Percentiles rank a stretch among this genome's conserved stretches.
These are phyloP conservation scores for Ectobius pallidus DNA, from an alignment of 2,888 invertebrate genomes.

Conservation along the genomic window DNA sequence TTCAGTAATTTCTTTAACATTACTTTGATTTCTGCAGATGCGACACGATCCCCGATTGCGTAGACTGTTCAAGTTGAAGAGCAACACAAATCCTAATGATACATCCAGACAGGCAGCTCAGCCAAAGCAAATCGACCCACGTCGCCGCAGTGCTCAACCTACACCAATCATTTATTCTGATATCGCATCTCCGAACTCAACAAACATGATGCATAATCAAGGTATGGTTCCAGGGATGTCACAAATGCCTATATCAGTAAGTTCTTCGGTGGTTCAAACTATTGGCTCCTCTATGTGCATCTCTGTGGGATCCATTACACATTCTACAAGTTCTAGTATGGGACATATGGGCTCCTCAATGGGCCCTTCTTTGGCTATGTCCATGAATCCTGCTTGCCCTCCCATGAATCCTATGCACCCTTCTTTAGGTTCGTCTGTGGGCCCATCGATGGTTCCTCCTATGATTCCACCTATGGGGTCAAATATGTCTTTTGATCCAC, in stretches of 20 bases:
- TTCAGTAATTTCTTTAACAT: too few relatives aligned
- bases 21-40: conserved; percentile 50
- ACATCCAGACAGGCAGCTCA: conserved; percentile 51
- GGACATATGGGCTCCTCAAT: not conserved
- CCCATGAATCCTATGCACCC: too few relatives aligned
- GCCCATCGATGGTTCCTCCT: too few relatives aligned
- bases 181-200: not conserved
- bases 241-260: too few relatives aligned
- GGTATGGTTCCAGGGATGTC: not conserved
- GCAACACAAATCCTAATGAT: conserved; percentile 55
- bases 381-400: too few relatives aligned
- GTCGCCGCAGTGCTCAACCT: not conserved
- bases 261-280: too few relatives aligned
- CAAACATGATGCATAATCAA: not conserved
- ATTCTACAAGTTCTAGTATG: too few relatives aligned
- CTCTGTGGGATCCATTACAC: too few relatives aligned
- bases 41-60: conserved; percentile 77
- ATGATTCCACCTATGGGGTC: conserved; percentile 4
- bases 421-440: too few relatives aligned
- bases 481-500: not conserved
- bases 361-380: not conserved
- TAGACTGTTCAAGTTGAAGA: conserved; percentile 70
- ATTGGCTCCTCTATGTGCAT: too few relatives aligned
- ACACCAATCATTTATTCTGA: not conserved
- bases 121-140: conserved; percentile 55